Percentiles rank a stretch among this genome's conserved stretches.
Conservation (phyloP, 2,888 invertebrate species). For the Archaeoteleia sp. region DNA sequence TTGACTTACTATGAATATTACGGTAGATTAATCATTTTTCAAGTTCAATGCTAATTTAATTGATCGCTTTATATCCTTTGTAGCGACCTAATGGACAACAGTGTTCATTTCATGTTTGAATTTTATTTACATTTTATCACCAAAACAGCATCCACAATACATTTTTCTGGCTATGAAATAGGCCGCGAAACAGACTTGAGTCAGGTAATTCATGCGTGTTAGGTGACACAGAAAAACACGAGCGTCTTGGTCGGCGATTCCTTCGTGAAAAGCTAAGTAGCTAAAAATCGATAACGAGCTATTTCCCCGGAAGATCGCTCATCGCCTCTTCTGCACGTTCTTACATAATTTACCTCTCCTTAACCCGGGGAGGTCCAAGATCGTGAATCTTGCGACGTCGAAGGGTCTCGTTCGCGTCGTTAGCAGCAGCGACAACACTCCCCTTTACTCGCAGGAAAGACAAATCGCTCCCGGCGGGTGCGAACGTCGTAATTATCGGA, state of each 20-base stretch:
- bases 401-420: conserved; percentile 43
- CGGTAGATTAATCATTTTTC: no score
- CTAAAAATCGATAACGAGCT: conserved; percentile 16
- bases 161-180: no score
- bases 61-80: no score
- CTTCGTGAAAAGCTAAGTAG: background rate
- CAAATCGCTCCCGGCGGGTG: conserved; percentile 65
- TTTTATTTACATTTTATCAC: no score
- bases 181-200: background rate
- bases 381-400: conserved; percentile 10
- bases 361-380: conserved; percentile 17
- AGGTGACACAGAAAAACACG: background rate
- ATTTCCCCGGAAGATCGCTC: conserved; percentile 19
- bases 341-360: conserved; percentile 15
- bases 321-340: conserved; percentile 4
- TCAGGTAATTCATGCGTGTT: conserved; percentile 11
- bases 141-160: no score
- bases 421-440: conserved; percentile 36
- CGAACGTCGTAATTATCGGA: conserved; percentile 66
- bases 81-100: conserved; percentile 4
- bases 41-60: no score
- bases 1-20: background rate
- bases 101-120: no score
- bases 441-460: conserved; percentile 57
- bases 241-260: background rate